A percentile compares a stretch with the other conserved stretches of the same genome.
Evolutionary conservation across 2,888 invertebrate genomes (phyloP).

Genomic region (Synanthedon andrenaeformis): DNA sequence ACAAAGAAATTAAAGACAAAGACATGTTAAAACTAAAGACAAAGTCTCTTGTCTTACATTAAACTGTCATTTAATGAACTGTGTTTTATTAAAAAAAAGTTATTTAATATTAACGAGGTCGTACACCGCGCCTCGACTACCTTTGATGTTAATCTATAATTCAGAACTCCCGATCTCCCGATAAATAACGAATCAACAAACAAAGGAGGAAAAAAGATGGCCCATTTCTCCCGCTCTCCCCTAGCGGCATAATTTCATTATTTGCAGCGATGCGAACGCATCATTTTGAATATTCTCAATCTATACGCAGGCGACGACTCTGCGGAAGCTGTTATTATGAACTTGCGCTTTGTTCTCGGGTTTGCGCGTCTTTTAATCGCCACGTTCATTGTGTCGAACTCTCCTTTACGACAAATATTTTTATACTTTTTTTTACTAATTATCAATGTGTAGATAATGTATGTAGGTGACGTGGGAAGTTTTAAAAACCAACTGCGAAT

Average conservation of each 20-base stretch:
- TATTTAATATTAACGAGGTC: slow-evolving; percentile 47
- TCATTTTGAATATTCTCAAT: slow-evolving; percentile 31
- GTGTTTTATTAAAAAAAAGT: no score
- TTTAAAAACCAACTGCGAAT: no score
- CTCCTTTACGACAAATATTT: no score
- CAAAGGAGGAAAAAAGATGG: slow-evolving; percentile 33
- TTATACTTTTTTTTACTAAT: no score
- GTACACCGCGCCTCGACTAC: slow-evolving; percentile 26
- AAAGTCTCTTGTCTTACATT: no score
- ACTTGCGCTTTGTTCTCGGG: slow-evolving; percentile 7
- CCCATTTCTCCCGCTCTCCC: slow-evolving; percentile 13
- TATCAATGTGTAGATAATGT: no score
- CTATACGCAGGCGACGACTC: slow-evolving; percentile 12
- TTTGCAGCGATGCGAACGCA: slow-evolving; percentile 31
- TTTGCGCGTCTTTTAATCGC: not conserved
- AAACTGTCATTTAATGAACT: no score
- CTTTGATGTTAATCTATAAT: slow-evolving; percentile 59
- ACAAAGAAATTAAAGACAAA: no score
- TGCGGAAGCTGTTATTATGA: slow-evolving; percentile 12
- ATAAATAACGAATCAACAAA: slow-evolving; percentile 57
- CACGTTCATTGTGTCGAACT: not conserved
- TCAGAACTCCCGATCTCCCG: slow-evolving; percentile 45
- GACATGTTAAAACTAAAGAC: no score
- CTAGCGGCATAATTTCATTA: slow-evolving; percentile 46
- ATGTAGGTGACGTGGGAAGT: no score